A percentile compares a stretch with the other conserved stretches of the same genome.
phyloP scores from a whole-genome alignment of 2,113 vertebrate genomes.

The Carollia perspicillata region DNA sequence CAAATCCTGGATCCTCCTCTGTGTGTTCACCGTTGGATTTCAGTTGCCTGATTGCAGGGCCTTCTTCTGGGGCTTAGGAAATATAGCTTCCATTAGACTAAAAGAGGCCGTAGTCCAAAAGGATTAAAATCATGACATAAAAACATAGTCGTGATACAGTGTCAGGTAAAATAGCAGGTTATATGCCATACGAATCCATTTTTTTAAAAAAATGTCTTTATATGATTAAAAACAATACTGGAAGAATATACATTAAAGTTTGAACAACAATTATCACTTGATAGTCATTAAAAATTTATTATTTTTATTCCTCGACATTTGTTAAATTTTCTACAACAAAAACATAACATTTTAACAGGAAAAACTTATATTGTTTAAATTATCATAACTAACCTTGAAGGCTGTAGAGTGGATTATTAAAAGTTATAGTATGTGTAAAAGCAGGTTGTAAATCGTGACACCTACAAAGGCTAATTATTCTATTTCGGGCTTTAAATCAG shows the following conservation, averaged over 20 bases:
- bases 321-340: not conserved
- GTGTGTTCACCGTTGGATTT: not conserved
- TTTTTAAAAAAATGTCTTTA: conserved; percentile 8
- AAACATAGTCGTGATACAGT: not conserved
- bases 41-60: not conserved
- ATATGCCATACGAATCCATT: not conserved
- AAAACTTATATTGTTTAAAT: not conserved
- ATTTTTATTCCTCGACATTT: not conserved
- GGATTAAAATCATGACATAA: not conserved
- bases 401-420: not conserved
- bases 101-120: not conserved
- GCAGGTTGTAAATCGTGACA: not conserved
- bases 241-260: not conserved
- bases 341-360: not conserved
- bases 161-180: not conserved
- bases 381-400: not conserved
- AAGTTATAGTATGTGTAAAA: not conserved
- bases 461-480: not conserved
- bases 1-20: not conserved
- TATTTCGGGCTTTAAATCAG: not conserved
- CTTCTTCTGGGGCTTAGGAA: not conserved
- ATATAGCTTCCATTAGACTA: not conserved
- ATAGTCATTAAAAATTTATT: not conserved
- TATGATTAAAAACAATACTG: not conserved
- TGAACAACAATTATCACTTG: not conserved